phyloP scores from a whole-genome alignment of 2,888 invertebrate species.

The Oegoconia quadripuncta region DNA sequence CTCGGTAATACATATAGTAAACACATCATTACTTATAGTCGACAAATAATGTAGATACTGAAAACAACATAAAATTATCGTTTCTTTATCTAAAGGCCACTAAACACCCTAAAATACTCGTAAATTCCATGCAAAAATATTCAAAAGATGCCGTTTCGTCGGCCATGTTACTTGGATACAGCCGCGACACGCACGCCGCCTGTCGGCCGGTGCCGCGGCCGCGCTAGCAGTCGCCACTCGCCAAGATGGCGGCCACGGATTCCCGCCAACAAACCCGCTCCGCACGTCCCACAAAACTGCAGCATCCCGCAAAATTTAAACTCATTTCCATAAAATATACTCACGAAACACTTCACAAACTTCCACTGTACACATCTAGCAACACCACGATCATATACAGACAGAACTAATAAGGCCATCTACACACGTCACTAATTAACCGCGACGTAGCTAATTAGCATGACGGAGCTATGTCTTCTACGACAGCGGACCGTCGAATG shows the following conservation, averaged over 20 bases:
- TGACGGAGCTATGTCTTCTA: conserved; percentile 74
- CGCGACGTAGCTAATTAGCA: conserved; percentile 52
- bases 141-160: conserved; percentile 52
- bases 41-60: too few species aligned
- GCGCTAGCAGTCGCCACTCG: conserved; percentile 46
- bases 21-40: too few species aligned
- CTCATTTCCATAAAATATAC: conserved; percentile 44
- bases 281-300: conserved; percentile 42
- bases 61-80: not conserved
- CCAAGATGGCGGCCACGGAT: conserved; percentile 59
- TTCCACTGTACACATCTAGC: not conserved
- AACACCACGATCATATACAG: conserved; percentile 1
- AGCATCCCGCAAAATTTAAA: conserved; percentile 36
- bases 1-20: too few species aligned
- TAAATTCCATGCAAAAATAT: conserved; percentile 67
- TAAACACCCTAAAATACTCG: conserved; percentile 20
- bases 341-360: conserved; percentile 21
- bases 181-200: conserved; percentile 69
- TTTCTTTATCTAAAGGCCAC: not conserved
- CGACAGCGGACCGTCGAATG: conserved; percentile 76
- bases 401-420: conserved; percentile 1
- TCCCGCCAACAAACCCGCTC: conserved; percentile 30
- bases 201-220: conserved; percentile 57
- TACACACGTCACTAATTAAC: conserved; percentile 25
- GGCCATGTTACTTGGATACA: conserved; percentile 53